phyloP scores from a whole-genome alignment of 37 sponge, comb jelly and placozoan genomes.

The Tethya wilhelma region DNA sequence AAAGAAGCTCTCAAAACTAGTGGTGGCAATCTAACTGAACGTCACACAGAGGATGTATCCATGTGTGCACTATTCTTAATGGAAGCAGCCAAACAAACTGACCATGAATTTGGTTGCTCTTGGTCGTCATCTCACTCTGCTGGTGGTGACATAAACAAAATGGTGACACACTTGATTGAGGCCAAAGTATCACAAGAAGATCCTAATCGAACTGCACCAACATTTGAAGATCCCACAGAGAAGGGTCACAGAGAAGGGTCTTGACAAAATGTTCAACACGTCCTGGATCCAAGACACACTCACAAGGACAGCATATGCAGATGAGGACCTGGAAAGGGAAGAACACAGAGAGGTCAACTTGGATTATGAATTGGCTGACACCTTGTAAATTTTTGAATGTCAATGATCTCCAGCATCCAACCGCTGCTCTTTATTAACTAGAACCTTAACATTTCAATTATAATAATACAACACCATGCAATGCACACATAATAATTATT shows the following conservation, averaged over 20 bases:
- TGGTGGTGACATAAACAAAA: neutral
- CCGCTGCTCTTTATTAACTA: slow-evolving; percentile 3
- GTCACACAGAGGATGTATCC: slow-evolving; percentile 25
- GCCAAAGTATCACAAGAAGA: neutral
- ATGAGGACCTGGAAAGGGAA: neutral
- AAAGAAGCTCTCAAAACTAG: slow-evolving; percentile 11
- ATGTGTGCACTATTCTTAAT: slow-evolving; percentile 15
- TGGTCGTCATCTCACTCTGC: slow-evolving; percentile 8
- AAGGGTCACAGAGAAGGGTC: no score
- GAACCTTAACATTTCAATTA: neutral
- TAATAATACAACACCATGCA: no score
- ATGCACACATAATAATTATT: no score
- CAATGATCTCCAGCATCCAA: neutral
- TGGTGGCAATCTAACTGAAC: neutral
- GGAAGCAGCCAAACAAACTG: slow-evolving; percentile 30
- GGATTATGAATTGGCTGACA: slow-evolving; percentile 8
- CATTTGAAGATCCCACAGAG: slow-evolving; percentile 13
- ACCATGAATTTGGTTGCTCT: neutral
- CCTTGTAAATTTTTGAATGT: neutral
- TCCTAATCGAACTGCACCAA: neutral
- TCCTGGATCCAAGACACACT: slow-evolving; percentile 12
- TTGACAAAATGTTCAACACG: slow-evolving; percentile 2
- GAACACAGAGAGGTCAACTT: neutral
- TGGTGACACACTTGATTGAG: slow-evolving; percentile 6
- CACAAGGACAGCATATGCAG: neutral